These are phyloP conservation scores for Ursus arctos DNA, from an alignment of 2,113 vertebrate genomes.

Conservation along the genomic window DNA sequence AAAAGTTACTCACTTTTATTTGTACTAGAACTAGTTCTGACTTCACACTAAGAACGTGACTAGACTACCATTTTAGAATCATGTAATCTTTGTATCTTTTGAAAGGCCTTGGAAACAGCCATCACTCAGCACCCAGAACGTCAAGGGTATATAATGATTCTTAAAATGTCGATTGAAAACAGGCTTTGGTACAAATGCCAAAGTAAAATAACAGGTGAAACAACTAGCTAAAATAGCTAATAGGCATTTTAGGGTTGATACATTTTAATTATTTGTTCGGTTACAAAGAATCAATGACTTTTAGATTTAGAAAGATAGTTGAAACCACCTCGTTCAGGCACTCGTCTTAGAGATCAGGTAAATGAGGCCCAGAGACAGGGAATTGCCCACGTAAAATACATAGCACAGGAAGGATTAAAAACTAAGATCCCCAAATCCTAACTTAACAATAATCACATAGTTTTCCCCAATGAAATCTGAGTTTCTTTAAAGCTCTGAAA, in stretches of 20 bases:
- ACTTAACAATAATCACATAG: neutral
- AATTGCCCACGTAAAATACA: neutral
- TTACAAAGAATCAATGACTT: neutral
- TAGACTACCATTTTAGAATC: neutral
- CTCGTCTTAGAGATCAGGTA: neutral
- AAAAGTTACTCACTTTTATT: conserved; percentile 10
- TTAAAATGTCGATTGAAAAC: neutral
- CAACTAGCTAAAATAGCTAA: neutral
- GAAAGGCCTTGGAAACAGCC: neutral
- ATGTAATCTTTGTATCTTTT: neutral
- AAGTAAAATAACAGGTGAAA: neutral
- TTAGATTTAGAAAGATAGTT: neutral
- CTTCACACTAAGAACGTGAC: neutral
- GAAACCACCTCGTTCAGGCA: neutral
- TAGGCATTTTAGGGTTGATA: neutral
- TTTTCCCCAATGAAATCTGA: neutral
- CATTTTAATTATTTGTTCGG: neutral
- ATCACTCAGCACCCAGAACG: neutral
- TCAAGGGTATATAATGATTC: neutral
- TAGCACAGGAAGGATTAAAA: neutral
- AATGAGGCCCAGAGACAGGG: neutral
- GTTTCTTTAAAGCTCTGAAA: neutral
- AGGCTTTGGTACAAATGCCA: neutral
- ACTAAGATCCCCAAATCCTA: neutral
- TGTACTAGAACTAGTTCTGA: conserved; percentile 24